Percentiles rank a stretch among this genome's conserved stretches.
phyloP scores from a whole-genome alignment of 2,797 vertebrate genomes.

The Vultur gryphus region DNA sequence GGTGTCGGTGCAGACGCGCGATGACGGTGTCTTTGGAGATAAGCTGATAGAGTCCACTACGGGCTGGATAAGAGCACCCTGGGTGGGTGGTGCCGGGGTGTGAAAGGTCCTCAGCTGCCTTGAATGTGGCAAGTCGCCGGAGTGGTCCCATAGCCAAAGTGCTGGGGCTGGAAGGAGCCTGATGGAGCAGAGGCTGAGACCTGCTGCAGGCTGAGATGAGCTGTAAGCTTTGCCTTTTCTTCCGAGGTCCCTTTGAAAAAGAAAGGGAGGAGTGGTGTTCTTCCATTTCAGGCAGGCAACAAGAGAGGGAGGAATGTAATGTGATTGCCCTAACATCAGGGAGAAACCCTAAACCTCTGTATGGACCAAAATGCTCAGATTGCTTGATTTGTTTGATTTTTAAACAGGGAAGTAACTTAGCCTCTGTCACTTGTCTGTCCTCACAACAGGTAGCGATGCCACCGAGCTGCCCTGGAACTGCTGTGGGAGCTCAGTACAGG shows the following conservation, averaged over 20 bases:
- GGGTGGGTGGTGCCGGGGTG: background rate
- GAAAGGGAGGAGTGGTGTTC: background rate
- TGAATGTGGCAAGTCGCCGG: rapidly evolving
- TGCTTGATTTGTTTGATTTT: background rate
- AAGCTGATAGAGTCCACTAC: rapidly evolving
- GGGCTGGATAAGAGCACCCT: background rate
- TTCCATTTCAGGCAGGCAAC: background rate
- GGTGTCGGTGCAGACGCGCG: rapidly evolving
- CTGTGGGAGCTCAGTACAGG: background rate
- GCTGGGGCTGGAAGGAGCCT: background rate
- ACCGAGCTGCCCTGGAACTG: background rate
- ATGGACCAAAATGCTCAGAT: background rate
- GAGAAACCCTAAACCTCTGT: background rate
- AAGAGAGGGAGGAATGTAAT: background rate
- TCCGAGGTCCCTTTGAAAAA: background rate
- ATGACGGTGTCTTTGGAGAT: background rate
- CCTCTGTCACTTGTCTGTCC: background rate
- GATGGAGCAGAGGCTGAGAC: background rate
- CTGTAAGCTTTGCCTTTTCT: background rate
- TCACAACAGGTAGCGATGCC: background rate
- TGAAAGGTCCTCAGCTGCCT: background rate
- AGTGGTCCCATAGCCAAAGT: rapidly evolving
- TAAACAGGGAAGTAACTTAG: background rate
- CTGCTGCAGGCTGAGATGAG: background rate
- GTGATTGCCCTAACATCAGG: background rate